phyloP scores from a whole-genome alignment of 2,888 invertebrate species.

The Eustalomyia histrio region DNA sequence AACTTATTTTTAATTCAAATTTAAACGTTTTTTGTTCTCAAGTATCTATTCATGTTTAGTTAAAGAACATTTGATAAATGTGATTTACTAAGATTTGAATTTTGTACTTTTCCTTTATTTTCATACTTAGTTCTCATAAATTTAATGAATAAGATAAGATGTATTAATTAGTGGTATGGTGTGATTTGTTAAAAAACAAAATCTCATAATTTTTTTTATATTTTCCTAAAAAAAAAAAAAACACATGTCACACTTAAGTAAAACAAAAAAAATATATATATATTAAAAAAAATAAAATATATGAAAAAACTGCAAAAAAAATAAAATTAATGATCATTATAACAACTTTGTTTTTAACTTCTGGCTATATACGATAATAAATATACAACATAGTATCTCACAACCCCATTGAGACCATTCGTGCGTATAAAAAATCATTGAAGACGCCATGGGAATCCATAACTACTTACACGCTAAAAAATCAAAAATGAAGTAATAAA shows the following conservation, averaged over 20 bases:
- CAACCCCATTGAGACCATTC: constrained; percentile 40
- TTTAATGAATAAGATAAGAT: constrained; percentile 55
- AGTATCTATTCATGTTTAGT: constrained; percentile 30
- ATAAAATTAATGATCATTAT: constrained; percentile 51
- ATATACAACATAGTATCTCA: constrained; percentile 1
- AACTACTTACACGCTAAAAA: constrained; percentile 32
- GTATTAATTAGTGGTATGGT: constrained; percentile 37
- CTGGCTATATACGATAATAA: not conserved
- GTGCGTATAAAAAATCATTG: constrained; percentile 54
- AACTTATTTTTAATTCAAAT: constrained; percentile 5
- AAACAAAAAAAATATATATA: constrained; percentile 17
- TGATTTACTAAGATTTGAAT: constrained; percentile 39
- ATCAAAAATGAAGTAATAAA: not conserved
- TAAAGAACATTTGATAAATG: constrained; percentile 38
- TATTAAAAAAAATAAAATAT: not conserved
- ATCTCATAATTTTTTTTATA: constrained; percentile 32
- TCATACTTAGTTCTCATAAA: constrained; percentile 51
- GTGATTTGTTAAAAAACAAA: constrained; percentile 49
- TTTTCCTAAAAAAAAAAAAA: constrained; percentile 9
- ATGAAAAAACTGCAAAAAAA: constrained; percentile 36
- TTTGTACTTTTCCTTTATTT: constrained; percentile 18
- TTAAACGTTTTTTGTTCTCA: constrained; percentile 13
- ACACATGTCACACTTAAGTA: constrained; percentile 54
- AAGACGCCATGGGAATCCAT: constrained; percentile 61
- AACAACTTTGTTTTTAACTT: constrained; percentile 30